Base-by-base conservation (phyloP, 2,113 vertebrate species). In the Litocranius walleri region DNA sequence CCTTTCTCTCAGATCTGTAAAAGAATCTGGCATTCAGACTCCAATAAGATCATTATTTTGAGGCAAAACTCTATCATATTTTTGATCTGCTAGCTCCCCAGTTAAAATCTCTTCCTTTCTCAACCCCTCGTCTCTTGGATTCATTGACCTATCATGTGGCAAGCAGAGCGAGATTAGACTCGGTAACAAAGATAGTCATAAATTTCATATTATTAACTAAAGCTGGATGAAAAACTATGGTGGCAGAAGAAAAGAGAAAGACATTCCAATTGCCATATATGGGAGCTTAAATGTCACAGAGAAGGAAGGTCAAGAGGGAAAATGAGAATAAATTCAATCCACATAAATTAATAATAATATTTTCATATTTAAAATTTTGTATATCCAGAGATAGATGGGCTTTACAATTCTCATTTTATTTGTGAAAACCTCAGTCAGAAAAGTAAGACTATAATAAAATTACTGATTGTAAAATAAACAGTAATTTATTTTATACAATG, bases 41-140 rank as follows among this genome's bases (percentile, higher is more conserved):
- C 17, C 19, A 12, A 36, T 36, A 71, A 71, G 67, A 71, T 40
- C 0, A 0, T 71, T 40, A 23, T 71, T 71, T 71, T 71, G n/a
- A 71, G n/a, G 19, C n/a, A 23, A 10, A 40, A 71, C 19, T 40
- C 36, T 74, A 12, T 23, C 19, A 74, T 40, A 23, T 40, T 74
- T 23, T 74, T 40, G 19, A 3, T 23, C n/a, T 40, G 67, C 36
- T 40, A 25, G 10, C 36, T 74, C 67, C 10, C 67, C 36, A 40
- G 0, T 74, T 74, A 25, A 40, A 40, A 21, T 36, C 17, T 71
- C 21, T 74, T 74, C 19, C 11, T 74, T 74, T 40, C 67, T 40
- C 0, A 0, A 40, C n/a, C 21, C 5, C 36, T 40, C 0, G 0
- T 74, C 67, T 74, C 67, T 40, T 40, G 36, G n/a, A 74, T 74